These are phyloP conservation scores for Chrysomallon squamiferum DNA, from an alignment of 1,140 invertebrate genomes.

Conservation along the genomic window DNA sequence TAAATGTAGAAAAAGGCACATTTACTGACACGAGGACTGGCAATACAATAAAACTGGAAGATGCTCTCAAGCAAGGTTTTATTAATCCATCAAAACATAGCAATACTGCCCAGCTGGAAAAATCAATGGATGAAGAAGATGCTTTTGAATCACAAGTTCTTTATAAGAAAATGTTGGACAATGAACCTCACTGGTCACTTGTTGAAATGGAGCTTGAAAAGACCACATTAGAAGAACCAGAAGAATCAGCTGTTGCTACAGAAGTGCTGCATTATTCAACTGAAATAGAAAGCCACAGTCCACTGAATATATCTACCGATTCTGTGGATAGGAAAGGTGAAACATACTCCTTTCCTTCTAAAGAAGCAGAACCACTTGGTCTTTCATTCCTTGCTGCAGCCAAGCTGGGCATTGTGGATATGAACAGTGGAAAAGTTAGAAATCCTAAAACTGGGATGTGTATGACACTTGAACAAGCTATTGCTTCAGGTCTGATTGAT, in stretches of 20 bases:
- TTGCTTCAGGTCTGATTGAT: conserved; percentile 72
- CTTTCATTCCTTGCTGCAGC: conserved; percentile 53
- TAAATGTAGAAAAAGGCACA: conserved; percentile 83
- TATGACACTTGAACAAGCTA: conserved; percentile 82
- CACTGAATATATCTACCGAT: neutral
- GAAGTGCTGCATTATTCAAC: conserved; percentile 54
- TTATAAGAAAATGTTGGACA: conserved; percentile 11
- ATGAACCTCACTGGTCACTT: conserved; percentile 29
- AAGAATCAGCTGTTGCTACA: conserved; percentile 32
- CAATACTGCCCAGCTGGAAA: conserved; percentile 45
- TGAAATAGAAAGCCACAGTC: conserved; percentile 34
- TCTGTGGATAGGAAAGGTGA: neutral
- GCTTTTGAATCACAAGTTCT: conserved; percentile 11
- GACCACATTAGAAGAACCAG: conserved; percentile 30
- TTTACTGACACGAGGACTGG: conserved; percentile 78
- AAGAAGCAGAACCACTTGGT: conserved; percentile 20
- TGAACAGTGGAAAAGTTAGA: conserved; percentile 74
- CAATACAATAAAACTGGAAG: conserved; percentile 66
- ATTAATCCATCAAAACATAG: conserved; percentile 52
- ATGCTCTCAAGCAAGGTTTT: conserved; percentile 49
- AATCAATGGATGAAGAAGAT: conserved; percentile 35
- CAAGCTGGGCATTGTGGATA: conserved; percentile 79
- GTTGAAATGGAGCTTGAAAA: conserved; percentile 57
- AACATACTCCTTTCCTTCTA: neutral
- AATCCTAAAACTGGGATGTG: conserved; percentile 80